Percentiles rank a stretch among this genome's conserved stretches.
Conservation (phyloP, 2,888 invertebrate species). For the Drosophila pseudotalamancana region DNA sequence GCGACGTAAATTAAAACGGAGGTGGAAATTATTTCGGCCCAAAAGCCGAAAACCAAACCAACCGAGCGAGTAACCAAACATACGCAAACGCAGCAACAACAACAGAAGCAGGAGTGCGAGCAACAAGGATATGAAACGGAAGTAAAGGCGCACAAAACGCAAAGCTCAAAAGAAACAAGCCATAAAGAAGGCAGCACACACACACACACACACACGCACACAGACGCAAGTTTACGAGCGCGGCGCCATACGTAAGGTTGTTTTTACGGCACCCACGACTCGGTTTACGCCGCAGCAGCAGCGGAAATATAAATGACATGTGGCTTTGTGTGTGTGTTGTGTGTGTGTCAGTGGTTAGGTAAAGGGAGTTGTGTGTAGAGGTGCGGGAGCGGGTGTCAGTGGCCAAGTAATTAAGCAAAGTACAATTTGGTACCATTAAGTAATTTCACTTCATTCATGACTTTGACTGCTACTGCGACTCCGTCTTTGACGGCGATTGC, state of each 20-base stretch:
- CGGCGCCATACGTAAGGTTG: conserved; percentile 59
- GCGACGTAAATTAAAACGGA: conserved; percentile 69
- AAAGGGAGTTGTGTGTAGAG: conserved; percentile 9
- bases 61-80: conserved; percentile 27
- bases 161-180: conserved; percentile 61
- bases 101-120: not conserved
- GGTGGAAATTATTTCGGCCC: conserved; percentile 57
- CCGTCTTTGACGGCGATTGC: not conserved
- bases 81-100: not conserved
- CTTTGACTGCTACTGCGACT: conserved; percentile 24
- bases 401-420: conserved; percentile 81
- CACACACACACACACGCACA: conserved; percentile 20
- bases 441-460: conserved; percentile 75
- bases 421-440: conserved; percentile 80
- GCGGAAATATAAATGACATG: conserved; percentile 57
- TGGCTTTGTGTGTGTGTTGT: conserved; percentile 16
- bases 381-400: conserved; percentile 55
- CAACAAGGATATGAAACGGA: conserved; percentile 32
- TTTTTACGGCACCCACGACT: conserved; percentile 74
- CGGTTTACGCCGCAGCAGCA: conserved; percentile 24
- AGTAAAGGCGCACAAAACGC: conserved; percentile 48
- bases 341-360: not conserved
- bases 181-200: conserved; percentile 61
- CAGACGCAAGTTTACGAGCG: conserved; percentile 62
- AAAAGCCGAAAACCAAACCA: conserved; percentile 34